These are phyloP conservation scores for Schizotus pectinicornis DNA, from an alignment of 2,888 invertebrate genomes.

Conservation along the genomic window DNA sequence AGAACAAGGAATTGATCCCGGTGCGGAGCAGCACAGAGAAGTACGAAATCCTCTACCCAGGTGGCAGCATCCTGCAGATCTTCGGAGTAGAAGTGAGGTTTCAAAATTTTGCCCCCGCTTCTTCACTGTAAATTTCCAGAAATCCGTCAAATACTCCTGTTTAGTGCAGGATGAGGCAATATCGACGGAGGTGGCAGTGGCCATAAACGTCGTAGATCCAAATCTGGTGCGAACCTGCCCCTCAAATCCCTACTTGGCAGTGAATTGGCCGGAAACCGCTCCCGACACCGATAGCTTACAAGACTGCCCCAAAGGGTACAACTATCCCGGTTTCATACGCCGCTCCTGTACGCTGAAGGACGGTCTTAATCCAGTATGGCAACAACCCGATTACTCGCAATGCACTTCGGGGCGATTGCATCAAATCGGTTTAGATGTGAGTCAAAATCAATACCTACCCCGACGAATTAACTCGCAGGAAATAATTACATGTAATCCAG, in stretches of 20 bases:
- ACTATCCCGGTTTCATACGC: slow-evolving; percentile 58
- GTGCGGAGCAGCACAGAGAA: slow-evolving; percentile 77
- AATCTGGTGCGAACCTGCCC: slow-evolving; percentile 65
- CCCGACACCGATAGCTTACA: slow-evolving; percentile 74
- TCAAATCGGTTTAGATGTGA: slow-evolving; percentile 69
- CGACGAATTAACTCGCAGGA: too few species aligned
- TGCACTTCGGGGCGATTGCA: slow-evolving; percentile 72
- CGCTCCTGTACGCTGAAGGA: slow-evolving; percentile 67
- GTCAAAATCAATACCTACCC: slow-evolving; percentile 31
- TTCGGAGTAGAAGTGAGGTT: slow-evolving; percentile 72
- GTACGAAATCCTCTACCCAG: slow-evolving; percentile 85
- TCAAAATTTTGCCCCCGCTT: background rate
- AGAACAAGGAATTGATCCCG: slow-evolving; percentile 76
- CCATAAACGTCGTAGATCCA: slow-evolving; percentile 70
- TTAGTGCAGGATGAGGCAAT: slow-evolving; percentile 63
- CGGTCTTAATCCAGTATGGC: slow-evolving; percentile 74
- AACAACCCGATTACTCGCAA: slow-evolving; percentile 75
- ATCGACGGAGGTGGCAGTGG: slow-evolving; percentile 66
- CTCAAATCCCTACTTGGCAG: slow-evolving; percentile 64
- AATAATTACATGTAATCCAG: too few species aligned
- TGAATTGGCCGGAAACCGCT: slow-evolving; percentile 72
- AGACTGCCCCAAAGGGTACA: slow-evolving; percentile 65
- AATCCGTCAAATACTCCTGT: slow-evolving; percentile 72
- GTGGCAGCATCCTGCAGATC: slow-evolving; percentile 82
- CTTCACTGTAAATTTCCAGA: slow-evolving; percentile 60